Evolutionary conservation across 2,888 invertebrate genomes (phyloP), one percentile per base, ranked within the genome.

Genomic region (Apamea anceps): DNA sequence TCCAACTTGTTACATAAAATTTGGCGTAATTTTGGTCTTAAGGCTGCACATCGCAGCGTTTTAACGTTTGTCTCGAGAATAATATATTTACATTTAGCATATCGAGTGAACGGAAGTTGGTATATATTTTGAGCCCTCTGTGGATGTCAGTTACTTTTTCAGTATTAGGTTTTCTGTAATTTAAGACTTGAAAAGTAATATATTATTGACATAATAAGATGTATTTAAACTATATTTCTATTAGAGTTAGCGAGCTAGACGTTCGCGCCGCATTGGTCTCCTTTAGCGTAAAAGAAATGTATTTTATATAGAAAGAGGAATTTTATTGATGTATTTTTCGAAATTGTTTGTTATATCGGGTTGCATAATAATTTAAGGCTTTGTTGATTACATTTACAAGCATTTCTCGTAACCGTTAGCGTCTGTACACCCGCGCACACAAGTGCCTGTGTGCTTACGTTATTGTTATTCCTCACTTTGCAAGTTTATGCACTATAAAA

Each of bases 101-200:
- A 96, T 96, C 95, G 90, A 89, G 85, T 91, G 85, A 84, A 80
- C 89, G 91, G 90, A 91, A 92, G 94, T 95, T 95, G 94, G 94
- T 94, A 93, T 93, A 90, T 92, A 91, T 93, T 88, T 89, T 88
- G 84, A 87, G 87, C 89, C 75, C 87, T 84, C 85, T 90, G 89
- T 88, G 86, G 84, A 92, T 92, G 93, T 95, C 93, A 91, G 92
- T 95, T 94, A 94, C 94, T 96, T 95, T 95, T 95, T 95, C 96
- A 96, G 96, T 96, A 96, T 96, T 96, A 96, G 94, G 94, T 94
- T 94, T 93, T 89, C 87, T 87, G 87, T 93, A 93, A 94, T 95
- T 94, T 95, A 95, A 95, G 95, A 95, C 94, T 95, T 90, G 90
- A 94, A 94, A 95, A 95, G 94, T 94, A 94, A 95, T 94, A 93